Conservation (phyloP, 2,888 invertebrate species). For the Drosophila prostipennis region DNA sequence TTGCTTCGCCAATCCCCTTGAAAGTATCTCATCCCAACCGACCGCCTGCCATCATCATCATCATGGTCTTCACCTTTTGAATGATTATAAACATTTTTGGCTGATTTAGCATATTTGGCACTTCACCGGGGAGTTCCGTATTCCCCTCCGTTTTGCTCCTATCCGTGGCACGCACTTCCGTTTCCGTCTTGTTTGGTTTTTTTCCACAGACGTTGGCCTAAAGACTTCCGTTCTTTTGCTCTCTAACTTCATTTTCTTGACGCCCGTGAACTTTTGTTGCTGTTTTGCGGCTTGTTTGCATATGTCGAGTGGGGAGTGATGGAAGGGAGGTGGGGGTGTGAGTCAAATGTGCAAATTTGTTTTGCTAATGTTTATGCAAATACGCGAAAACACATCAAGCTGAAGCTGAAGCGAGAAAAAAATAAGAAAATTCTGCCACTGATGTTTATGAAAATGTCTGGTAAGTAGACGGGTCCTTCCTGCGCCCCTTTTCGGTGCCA, state of each 20-base stretch:
- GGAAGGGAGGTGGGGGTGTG: constrained; percentile 23
- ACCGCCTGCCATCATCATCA: constrained; percentile 33
- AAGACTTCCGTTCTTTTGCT: constrained; percentile 77
- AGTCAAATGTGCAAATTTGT: constrained; percentile 78
- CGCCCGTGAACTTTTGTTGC: constrained; percentile 25
- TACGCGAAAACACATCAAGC: constrained; percentile 67
- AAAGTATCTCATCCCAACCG: background rate
- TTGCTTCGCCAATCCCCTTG: constrained; percentile 3
- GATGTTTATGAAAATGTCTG: constrained; percentile 75
- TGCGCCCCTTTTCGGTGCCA: constrained; percentile 5
- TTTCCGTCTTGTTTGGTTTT: constrained; percentile 62
- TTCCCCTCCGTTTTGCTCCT: constrained; percentile 12
- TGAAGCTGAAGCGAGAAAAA: constrained; percentile 25
- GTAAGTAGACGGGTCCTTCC: constrained; percentile 58
- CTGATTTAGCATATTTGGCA: constrained; percentile 76
- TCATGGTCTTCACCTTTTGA: constrained; percentile 36
- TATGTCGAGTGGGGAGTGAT: constrained; percentile 60
- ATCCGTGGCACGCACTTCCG: constrained; percentile 73
- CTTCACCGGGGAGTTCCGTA: constrained; percentile 13
- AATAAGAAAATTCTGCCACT: constrained; percentile 34
- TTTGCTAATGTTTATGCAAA: constrained; percentile 81
- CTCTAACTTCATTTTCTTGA: constrained; percentile 56
- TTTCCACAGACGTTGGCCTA: constrained; percentile 65
- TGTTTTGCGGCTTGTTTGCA: constrained; percentile 72
- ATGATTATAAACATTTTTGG: constrained; percentile 78